Base-by-base conservation (phyloP, 2,113 vertebrate genomes). In the Eudorcas thomsonii region DNA sequence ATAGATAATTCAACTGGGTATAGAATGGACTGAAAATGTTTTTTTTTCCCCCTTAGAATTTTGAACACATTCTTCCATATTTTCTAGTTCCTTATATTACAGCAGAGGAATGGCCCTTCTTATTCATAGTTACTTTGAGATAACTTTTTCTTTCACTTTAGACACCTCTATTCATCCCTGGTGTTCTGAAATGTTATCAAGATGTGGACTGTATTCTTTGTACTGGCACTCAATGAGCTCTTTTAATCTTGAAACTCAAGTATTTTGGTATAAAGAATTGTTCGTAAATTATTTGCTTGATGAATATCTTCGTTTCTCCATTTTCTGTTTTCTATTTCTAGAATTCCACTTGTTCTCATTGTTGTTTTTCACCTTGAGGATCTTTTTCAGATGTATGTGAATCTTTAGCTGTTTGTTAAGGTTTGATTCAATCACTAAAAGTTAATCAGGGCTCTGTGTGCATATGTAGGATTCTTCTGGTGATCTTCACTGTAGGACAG, bases 21-120 rank as follows among this genome's bases (percentile, higher is more conserved):
- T 91, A 91, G 50, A 85, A 95, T 71, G 96, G 54, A 64, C 16
- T 81, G 78, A 95, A 97, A 91, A 85, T 50, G 2, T 62, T 64
- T 16, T 93, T 91, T 5, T 10, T 33, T 2, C 3, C 55, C 28
- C 50, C 26, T 59, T 30, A 90, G 86, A 95, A 90, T 95, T 88
- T 93, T 36, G 82, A 94, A 90, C 94, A 36, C 23, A 82, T 36
- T 89, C 3, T 13, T 93, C 7, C 43, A 60, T 60, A 43, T 60
- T 91, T 96, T 80, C 64, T 89, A 82, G 45, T 17, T 96, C 89
- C 19, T 15, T 81, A 12, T 59, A 55, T 84, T 74, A 64, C 3
- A 67, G 5, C 2, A 19, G 52, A 83, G 71, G 90, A 67, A 36
- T 87, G 60, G 54, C 2, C 55, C 57, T 81, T 96, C 16, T 91